Base-by-base conservation (phyloP, 2,113 vertebrate species). In the Hydropotes inermis region DNA sequence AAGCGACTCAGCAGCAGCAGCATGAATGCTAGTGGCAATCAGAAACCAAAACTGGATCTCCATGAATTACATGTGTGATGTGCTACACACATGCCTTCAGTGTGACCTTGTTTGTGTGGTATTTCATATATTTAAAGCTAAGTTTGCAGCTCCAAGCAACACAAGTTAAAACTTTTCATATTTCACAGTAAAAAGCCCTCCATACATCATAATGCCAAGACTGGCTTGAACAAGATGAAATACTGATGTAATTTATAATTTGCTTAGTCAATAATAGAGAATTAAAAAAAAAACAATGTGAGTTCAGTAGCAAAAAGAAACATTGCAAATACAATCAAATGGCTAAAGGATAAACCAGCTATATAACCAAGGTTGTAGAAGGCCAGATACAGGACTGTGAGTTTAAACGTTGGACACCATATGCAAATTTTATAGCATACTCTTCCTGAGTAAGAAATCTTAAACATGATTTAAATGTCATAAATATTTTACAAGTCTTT, bases 401-500 rank as follows among this genome's bases (percentile, higher is more conserved):
- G 52, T 92, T 50, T 93, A 95, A 96, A 58, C 92, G 47, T 96
- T 98, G 94, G 89, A 94, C 90, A 94, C 64, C 76, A 76, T 88
- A 94, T 98, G 96, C 82, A 98, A 98, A 98, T 94, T 67, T 87
- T 96, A 55, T 82, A 96, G 87, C 92, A 96, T 61, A 93, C 27
- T 94, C 84, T 92, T 97, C 55, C 85, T 95, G 96, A 98, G 57
- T 97, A 97, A 97, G 39, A 98, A 97, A 98, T 93, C 84, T 3
- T 94, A 57, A 43, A 25, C 87, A 76, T 8, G 23, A 93, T 82
- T 98, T 97, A 98, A 96, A 89, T 81, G 96, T 92, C 92, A 95
- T 33, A 98, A 97, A 97, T 96, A 79, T 78, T 94, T 94, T 94
- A 98, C n/a, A 93, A 97, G 83, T 96, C 97, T 67, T 98, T 97